These are phyloP conservation scores for Thunnus maccoyii DNA, from an alignment of 2,113 vertebrate genomes.

Conservation along the genomic window DNA sequence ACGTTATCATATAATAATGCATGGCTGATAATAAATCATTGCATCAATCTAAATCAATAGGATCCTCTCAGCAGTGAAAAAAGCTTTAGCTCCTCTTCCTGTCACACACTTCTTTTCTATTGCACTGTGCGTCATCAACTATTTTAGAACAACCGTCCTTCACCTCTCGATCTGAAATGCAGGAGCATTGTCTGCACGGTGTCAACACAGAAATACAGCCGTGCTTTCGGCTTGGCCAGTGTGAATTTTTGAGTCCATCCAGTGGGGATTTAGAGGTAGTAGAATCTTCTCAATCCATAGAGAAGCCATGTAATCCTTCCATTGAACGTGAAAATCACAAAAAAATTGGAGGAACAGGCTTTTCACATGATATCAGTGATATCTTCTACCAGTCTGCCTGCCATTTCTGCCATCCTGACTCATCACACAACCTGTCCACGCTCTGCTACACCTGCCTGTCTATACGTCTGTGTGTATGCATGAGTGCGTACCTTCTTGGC, in stretches of 20 bases:
- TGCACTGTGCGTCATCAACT: background rate
- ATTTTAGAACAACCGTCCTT: conserved; percentile 23
- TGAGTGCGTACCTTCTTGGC: conserved; percentile 18
- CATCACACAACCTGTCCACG: conserved; percentile 57
- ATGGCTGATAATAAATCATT: background rate
- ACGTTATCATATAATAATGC: background rate
- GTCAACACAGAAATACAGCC: conserved; percentile 30
- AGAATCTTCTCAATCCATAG: conserved; percentile 26
- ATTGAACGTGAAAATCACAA: conserved; percentile 47
- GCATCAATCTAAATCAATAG: conserved; percentile 17
- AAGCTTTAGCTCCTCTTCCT: background rate
- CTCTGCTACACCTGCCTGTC: conserved; percentile 68
- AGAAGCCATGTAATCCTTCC: conserved; percentile 45
- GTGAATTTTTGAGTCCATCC: conserved; percentile 28
- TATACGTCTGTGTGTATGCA: conserved; percentile 28
- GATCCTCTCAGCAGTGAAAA: background rate
- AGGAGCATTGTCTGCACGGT: conserved; percentile 21
- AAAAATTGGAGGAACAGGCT: conserved; percentile 14
- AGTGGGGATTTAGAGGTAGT: conserved; percentile 30
- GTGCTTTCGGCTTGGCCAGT: conserved; percentile 9
- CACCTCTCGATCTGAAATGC: conserved; percentile 34
- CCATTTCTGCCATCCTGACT: conserved; percentile 47
- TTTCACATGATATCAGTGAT: conserved; percentile 38
- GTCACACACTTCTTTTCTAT: background rate
- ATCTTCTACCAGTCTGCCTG: conserved; percentile 40